Percentiles rank a stretch among this genome's conserved stretches.
Conservation (phyloP, 2,113 vertebrate species). For the Stictonetta naevosa region DNA sequence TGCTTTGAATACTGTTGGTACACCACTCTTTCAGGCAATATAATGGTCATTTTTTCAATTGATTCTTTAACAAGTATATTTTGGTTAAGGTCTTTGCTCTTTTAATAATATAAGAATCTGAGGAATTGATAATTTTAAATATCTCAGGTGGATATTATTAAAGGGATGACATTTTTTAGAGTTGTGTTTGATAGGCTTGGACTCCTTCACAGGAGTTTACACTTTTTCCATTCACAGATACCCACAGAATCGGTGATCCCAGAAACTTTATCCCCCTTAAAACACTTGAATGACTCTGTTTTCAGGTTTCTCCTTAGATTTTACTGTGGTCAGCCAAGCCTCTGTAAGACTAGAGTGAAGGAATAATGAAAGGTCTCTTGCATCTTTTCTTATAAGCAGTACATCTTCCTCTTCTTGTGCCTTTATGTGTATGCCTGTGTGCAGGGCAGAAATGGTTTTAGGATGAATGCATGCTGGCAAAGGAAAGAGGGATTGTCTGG, state of each 20-base stretch:
- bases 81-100: not conserved
- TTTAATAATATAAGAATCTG: not conserved
- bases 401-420: not conserved
- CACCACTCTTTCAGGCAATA: not conserved
- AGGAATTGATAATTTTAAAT: not conserved
- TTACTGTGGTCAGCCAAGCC: not conserved
- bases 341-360: not conserved
- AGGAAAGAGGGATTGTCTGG: slow-evolving; percentile 22
- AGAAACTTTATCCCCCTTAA: not conserved
- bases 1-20: not conserved
- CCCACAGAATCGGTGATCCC: not conserved
- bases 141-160: not conserved
- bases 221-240: slow-evolving; percentile 21
- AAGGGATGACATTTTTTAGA: not conserved
- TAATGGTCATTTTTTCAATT: not conserved
- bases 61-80: not conserved
- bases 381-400: not conserved
- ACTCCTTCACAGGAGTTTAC: not conserved
- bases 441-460: not conserved
- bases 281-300: not conserved
- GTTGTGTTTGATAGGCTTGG: not conserved
- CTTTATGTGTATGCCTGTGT: not conserved
- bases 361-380: slow-evolving; percentile 10
- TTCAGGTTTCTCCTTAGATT: not conserved
- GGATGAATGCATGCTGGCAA: not conserved